Conservation (phyloP, 2,797 vertebrate species). For the Arnoldichthys spilopterus region DNA sequence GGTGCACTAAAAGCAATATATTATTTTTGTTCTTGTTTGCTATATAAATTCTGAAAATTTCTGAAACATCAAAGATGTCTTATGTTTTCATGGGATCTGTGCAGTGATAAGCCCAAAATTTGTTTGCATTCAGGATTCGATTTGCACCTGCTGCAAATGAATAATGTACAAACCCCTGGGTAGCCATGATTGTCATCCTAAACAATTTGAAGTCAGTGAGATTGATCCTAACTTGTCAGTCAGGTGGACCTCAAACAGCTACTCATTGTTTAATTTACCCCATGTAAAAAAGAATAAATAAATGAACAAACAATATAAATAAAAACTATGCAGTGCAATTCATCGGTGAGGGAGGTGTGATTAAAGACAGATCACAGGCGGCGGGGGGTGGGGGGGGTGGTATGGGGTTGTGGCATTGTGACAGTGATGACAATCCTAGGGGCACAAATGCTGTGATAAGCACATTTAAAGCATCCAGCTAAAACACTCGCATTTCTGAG, state of each 20-base stretch:
- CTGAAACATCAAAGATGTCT: conserved; percentile 39
- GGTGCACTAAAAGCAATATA: conserved; percentile 14
- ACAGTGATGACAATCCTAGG: conserved; percentile 42
- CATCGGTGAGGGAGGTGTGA: conserved; percentile 50
- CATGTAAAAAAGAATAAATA: neutral
- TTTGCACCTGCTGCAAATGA: conserved; percentile 55
- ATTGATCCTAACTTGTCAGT: conserved; percentile 30
- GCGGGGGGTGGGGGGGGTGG: neutral
- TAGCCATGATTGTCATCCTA: conserved; percentile 32
- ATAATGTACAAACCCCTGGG: conserved; percentile 43
- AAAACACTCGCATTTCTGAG: conserved; percentile 46
- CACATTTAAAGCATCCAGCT: conserved; percentile 49
- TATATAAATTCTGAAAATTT: conserved; percentile 25
- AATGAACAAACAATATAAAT: neutral
- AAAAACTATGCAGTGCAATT: conserved; percentile 32
- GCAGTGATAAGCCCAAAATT: conserved; percentile 27
- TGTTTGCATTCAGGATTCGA: conserved; percentile 40
- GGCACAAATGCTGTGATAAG: conserved; percentile 46
- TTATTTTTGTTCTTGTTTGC: conserved; percentile 25
- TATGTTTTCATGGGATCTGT: conserved; percentile 19
- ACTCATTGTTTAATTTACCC: conserved; percentile 38
- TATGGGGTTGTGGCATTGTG: conserved; percentile 5
- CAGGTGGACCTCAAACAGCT: conserved; percentile 46
- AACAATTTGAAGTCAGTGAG: conserved; percentile 28
- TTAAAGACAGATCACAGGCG: conserved; percentile 47